Percentiles rank a stretch among this genome's conserved stretches.
Conservation (phyloP, 2,797 vertebrate species). For the Epinephelus malabaricus region DNA sequence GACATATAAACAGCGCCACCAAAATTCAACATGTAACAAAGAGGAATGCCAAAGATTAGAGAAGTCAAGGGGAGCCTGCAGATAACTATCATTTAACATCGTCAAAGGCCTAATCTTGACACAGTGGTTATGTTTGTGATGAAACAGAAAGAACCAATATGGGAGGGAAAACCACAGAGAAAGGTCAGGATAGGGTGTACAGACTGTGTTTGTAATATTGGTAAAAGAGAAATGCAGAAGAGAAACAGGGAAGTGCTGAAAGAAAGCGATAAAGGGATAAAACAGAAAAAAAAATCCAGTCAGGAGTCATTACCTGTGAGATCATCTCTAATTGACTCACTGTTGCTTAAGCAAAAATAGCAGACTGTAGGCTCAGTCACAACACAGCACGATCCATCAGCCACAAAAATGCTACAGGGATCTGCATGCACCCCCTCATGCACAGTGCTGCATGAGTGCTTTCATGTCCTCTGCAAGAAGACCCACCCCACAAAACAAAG, state of each 20-base stretch:
- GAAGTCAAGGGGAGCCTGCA: conserved; percentile 8
- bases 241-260: neutral
- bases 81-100: conserved; percentile 48
- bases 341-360: conserved; percentile 59
- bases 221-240: neutral
- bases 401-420: neutral
- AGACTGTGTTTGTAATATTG: conserved; percentile 34
- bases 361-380: conserved; percentile 21
- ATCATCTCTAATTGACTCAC: conserved; percentile 74
- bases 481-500: conserved; percentile 9
- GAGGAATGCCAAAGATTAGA: conserved; percentile 10
- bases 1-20: no score
- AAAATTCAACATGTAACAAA: no score
- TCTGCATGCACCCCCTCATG: neutral
- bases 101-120: conserved; percentile 64
- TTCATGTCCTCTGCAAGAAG: conserved; percentile 25
- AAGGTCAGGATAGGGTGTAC: neutral
- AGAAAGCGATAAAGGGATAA: conserved; percentile 28
- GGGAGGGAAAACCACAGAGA: conserved; percentile 18
- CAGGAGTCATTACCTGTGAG: conserved; percentile 68
- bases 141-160: conserved; percentile 32
- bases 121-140: conserved; percentile 43
- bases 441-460: conserved; percentile 1
- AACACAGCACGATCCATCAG: conserved; percentile 6
- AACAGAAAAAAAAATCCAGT: conserved; percentile 51